A percentile compares a stretch with the other conserved stretches of the same genome.
phyloP scores from a whole-genome alignment of 2,797 vertebrate species.

The Hemibagrus guttatus region DNA sequence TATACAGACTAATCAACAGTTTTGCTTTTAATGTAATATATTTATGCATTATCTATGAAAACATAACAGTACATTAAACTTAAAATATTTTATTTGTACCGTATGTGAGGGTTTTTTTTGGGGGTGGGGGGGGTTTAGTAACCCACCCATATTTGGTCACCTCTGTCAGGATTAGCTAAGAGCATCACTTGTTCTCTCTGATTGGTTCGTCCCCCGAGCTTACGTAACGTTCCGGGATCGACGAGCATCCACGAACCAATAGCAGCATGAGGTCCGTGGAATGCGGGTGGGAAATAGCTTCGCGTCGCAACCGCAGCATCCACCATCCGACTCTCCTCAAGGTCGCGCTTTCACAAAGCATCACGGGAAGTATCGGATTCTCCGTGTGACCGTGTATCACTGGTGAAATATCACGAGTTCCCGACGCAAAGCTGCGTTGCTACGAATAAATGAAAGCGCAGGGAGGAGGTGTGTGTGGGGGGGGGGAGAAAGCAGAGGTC shows the following conservation, averaged over 20 bases:
- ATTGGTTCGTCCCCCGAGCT: neutral
- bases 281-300: neutral
- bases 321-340: constrained; percentile 64
- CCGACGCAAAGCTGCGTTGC: constrained; percentile 47
- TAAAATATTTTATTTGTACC: neutral
- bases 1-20: neutral
- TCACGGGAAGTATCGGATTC: constrained; percentile 58
- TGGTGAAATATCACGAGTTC: constrained; percentile 50
- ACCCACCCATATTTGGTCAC: neutral
- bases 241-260: neutral
- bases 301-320: constrained; percentile 29
- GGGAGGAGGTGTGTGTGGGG: neutral
- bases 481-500: constrained; percentile 4
- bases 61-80: neutral
- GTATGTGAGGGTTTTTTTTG: neutral
- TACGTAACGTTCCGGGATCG: neutral
- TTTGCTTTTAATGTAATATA: neutral
- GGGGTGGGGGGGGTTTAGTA: too few species aligned
- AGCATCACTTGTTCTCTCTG: neutral
- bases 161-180: neutral
- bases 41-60: neutral
- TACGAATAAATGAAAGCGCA: constrained; percentile 35
- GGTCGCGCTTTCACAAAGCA: constrained; percentile 68
- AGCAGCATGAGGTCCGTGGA: neutral
- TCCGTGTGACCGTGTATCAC: neutral